Percentiles rank a stretch among this genome's conserved stretches.
These are phyloP conservation scores for Perdix hodgsoniae DNA, from an alignment of 2,797 vertebrate genomes.

Conservation along the genomic window DNA sequence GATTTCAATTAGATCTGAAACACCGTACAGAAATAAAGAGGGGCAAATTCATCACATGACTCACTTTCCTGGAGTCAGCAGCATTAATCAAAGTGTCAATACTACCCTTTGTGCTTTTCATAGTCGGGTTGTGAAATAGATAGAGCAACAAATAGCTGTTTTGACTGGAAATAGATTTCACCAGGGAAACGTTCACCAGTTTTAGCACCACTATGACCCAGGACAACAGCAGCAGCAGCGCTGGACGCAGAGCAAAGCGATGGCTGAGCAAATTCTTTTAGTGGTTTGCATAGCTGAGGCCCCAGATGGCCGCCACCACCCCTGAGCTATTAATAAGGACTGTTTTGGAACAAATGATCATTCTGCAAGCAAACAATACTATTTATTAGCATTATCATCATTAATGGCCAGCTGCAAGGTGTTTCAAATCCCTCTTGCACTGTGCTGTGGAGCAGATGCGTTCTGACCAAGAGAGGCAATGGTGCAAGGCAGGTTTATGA, in stretches of 20 bases:
- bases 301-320: background rate
- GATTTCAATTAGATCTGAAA: conserved; percentile 17
- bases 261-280: background rate
- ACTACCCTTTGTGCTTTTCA: background rate
- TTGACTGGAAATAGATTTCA: conserved; percentile 35
- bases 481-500: rapidly evolving
- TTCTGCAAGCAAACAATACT: background rate
- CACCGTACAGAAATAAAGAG: conserved; percentile 3
- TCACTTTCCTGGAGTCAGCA: background rate
- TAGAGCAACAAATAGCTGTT: background rate
- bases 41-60: background rate
- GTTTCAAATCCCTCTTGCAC: rapidly evolving
- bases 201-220: background rate
- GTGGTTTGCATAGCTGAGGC: background rate
- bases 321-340: conserved; percentile 42
- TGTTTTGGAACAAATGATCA: conserved; percentile 17
- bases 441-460: background rate
- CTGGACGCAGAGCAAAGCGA: background rate
- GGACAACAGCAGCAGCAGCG: background rate
- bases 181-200: background rate
- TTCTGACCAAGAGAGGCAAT: rapidly evolving
- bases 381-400: background rate
- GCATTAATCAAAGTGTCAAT: background rate
- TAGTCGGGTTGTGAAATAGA: background rate
- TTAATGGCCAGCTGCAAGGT: conserved; percentile 26